A percentile compares a stretch with the other conserved stretches of the same genome.
These are phyloP conservation scores for Perdita meconis DNA, from an alignment of 2,888 invertebrate genomes.

Conservation along the genomic window DNA sequence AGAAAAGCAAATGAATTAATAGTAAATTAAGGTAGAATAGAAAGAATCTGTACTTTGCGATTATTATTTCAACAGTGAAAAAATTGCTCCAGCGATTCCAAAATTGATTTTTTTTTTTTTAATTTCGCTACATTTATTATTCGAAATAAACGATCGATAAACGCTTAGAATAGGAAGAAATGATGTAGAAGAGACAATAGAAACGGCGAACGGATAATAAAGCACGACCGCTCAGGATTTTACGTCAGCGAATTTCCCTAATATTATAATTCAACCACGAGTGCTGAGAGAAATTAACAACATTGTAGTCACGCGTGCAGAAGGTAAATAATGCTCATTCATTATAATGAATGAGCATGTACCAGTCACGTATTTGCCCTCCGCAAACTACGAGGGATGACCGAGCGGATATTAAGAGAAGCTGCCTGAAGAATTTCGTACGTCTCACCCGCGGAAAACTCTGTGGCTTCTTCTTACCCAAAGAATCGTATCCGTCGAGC, in stretches of 20 bases:
- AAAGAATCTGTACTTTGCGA: no score
- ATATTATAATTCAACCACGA: not conserved
- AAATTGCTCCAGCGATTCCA: no score
- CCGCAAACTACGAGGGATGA: not conserved
- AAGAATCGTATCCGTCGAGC: not conserved
- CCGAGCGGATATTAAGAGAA: not conserved
- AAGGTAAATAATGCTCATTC: conserved; percentile 1
- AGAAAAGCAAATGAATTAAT: no score
- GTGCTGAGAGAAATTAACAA: not conserved
- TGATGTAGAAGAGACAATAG: no score
- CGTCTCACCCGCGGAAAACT: not conserved
- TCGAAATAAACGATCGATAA: no score
- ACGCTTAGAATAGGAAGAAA: no score
- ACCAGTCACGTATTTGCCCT: not conserved
- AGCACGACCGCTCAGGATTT: not conserved
- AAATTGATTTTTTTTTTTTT: no score
- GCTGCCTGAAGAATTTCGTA: conserved; percentile 1
- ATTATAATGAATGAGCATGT: not conserved
- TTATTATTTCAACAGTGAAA: no score
- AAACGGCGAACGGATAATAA: no score
- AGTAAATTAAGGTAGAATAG: no score
- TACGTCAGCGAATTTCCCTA: not conserved
- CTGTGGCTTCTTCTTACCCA: not conserved
- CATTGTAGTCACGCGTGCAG: not conserved
- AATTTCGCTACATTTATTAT: no score